Base-by-base conservation (phyloP, 2,797 vertebrate species). In the Micropoecilia bifurca region DNA sequence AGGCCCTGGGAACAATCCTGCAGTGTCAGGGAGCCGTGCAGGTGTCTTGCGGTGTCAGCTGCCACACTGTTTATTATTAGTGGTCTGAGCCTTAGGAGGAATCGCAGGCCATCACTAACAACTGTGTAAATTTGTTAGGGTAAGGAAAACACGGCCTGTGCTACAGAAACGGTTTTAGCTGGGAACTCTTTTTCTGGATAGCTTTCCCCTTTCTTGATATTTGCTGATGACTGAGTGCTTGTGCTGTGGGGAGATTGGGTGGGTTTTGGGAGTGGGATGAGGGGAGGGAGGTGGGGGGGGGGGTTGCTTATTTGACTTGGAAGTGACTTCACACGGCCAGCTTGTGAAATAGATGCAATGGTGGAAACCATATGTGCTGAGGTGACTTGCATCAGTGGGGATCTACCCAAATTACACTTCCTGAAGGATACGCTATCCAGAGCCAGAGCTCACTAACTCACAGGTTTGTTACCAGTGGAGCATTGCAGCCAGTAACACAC, bases 41-140 rank as follows among this genome's bases (percentile, higher is more conserved):
- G 97, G 97, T 98, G 97, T 95, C 95, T 93, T n/a, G 83, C 89
- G 94, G 93, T 94, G 96, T 96, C 95, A 95, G 96, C 96, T 93
- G 96, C 95, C 89, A 84, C 75, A 91, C 94, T 97, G 95, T 97
- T 97, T 97, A 96, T 97, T 96, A 96, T 95, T 93, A 95, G 94
- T 95, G 93, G 89, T 93, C 94, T 91, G 92, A 68, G 93, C 93
- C 94, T 93, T 86, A 95, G 95, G 93, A 97, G 95, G 94, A 96
- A 80, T 89, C 94, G 95, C 89, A 71, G 93, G 95, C 96, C 95
- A 88, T 96, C 96, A 94, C 96, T 91, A 95, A 96, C 96, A 96
- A 95, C 96, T 95, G 93, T 95, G 95, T 94, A 95, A 96, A 97
- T 82, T 91, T 96, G 96, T 96, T 95, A 95, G 95, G 94, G 95